Base-by-base conservation (phyloP, 92 coral and sea anemone species). In the Palythoa grandis region DNA sequence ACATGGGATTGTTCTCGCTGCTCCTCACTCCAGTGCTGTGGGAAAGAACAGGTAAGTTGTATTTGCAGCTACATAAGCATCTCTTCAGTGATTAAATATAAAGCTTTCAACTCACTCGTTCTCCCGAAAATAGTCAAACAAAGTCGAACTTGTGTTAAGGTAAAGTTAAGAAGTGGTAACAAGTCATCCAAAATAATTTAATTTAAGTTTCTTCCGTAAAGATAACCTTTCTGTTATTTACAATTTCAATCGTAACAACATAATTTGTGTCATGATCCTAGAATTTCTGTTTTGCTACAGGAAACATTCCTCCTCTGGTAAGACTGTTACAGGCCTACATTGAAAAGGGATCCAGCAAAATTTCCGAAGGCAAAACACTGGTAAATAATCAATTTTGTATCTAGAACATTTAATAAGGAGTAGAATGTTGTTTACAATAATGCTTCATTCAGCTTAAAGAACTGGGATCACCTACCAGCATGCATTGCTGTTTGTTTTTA, bases 231-330 rank as follows among this genome's bases (percentile, higher is more conserved):
- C n/a, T 56, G 16, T 56, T 60, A 20, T 6, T 16, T 19, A 17
- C 1, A 63, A n/a, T 63, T 19, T 63, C 9, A 63, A 19, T 5
- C 22, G 22, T 17, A 63, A 19, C 20, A 10, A 17, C 35, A n/a
- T 63, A 5, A 63, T 63, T 63, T 63, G 20, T 3, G 3, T 56
- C 13, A 16, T 56, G 3, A 56, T 13, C 58, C 37, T 78, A 3
- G 16, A 38, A 38, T 22, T 80, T 67, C 38, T 23, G 1, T 23
- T 35, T 37, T 53, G 35, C 13, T 86, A 7, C 88, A 96, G 99
- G 99, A 8, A 96, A 96, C 77, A 95, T 96, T 60, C 99, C 99
- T 43, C 99, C 99, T 37, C 85, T 96, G 87, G 98, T 95, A 13
- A 82, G 99, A 68, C 89, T 96, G 73, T 85, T 96, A 63, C 99